These are phyloP conservation scores for Timandra comae DNA, from an alignment of 2,888 invertebrate genomes.

Conservation along the genomic window DNA sequence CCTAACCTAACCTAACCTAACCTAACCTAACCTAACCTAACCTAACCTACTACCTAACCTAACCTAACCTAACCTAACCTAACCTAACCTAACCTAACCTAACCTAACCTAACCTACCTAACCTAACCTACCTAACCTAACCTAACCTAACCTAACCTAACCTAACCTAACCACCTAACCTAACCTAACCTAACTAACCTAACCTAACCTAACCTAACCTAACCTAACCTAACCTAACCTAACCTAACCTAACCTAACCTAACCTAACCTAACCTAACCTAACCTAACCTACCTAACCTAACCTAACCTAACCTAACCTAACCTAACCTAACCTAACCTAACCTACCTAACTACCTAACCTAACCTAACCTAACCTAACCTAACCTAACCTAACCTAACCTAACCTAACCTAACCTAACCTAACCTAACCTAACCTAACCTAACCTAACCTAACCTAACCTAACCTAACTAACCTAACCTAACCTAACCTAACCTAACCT, in stretches of 20 bases:
- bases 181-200: conserved; percentile 13
- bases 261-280: conserved; percentile 14
- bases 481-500: conserved; percentile 16
- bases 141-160: too few species aligned
- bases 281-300: too few species aligned
- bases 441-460: conserved; percentile 1
- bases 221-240: conserved; percentile 13
- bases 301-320: conserved; percentile 13
- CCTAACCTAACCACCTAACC: too few species aligned
- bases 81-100: conserved; percentile 14
- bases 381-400: conserved; percentile 8
- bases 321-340: conserved; percentile 9
- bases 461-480: conserved; percentile 8
- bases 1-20: conserved; percentile 12
- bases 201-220: conserved; percentile 12
- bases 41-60: conserved; percentile 14
- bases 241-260: conserved; percentile 11
- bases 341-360: conserved; percentile 2
- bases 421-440: conserved; percentile 8
- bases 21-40: conserved; percentile 15
- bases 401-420: conserved; percentile 9
- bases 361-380: conserved; percentile 8
- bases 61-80: conserved; percentile 15
- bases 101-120: too few species aligned
- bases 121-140: too few species aligned